Evolutionary conservation across 1,140 invertebrate species (phyloP), one percentile per base, ranked within the genome.

Genomic region (Sweltsa coloradensis): DNA sequence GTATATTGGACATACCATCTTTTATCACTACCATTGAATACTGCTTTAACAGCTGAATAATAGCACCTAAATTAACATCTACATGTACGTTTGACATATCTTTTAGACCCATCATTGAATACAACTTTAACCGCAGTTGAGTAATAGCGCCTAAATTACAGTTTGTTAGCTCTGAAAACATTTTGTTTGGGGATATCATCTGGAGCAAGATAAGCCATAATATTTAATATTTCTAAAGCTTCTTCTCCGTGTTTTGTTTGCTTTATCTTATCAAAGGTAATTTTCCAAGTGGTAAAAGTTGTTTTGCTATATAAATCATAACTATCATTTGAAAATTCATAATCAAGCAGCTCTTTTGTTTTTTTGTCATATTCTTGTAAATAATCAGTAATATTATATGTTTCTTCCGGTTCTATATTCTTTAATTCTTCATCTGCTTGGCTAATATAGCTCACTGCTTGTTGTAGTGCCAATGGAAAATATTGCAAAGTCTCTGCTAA

Each of bases 281-380:
- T 37, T 13, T 53, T 43, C 48, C 49, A 56, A 29, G 51, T 49
- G 41, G 34, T 34, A 37, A 48, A 51, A 11, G 25, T 49, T 31
- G 54, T 56, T 50, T 44, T 49, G 14, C 48, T 49, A 48, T 56
- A 56, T n/a, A 23, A 9, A 50, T 47, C 37, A 24, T 36, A 26
- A 24, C 7, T 45, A 3, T 49, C 49, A 16, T 50, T 19, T 18
- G 45, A 34, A 7, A 50, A 36, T 34, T 45, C 23, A 39, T 14
- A 52, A 2, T 52, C 37, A 37, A 52, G 27, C 26, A 51, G 19
- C 9, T 50, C 37, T 23, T 46, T 45, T 21, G 49, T 29, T 37
- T 53, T 27, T 16, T 53, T 13, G 29, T 51, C 34, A 31, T 51
- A 51, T 23, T 41, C 29, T 27, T 50, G 25, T 16, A 51, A 16